phyloP scores from a whole-genome alignment of 2,113 vertebrate genomes.

The Sitta europaea region DNA sequence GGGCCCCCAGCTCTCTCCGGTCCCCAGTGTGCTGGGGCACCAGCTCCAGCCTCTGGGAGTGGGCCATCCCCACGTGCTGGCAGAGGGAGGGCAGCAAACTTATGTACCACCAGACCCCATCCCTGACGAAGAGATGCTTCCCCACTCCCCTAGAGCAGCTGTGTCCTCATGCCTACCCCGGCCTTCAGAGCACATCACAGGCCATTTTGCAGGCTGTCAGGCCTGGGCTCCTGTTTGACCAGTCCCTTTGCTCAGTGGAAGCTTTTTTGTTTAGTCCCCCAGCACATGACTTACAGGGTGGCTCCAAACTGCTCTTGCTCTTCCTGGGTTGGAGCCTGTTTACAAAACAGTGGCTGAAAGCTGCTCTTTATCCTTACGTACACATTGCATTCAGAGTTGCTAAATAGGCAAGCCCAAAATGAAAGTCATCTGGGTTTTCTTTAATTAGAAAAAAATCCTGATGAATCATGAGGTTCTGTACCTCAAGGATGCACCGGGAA shows the following conservation, averaged over 20 bases:
- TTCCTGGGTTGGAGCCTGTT: slow-evolving; percentile 15
- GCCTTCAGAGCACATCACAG: background rate
- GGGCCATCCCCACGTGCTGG: background rate
- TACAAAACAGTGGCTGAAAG: slow-evolving; percentile 27
- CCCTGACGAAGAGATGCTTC: rapidly evolving
- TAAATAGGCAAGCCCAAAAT: slow-evolving; percentile 26
- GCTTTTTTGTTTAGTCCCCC: background rate
- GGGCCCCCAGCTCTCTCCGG: rapidly evolving
- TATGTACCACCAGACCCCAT: rapidly evolving
- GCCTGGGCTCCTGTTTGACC: background rate
- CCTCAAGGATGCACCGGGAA: slow-evolving; percentile 38
- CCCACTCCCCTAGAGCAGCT: rapidly evolving
- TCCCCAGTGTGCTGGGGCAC: rapidly evolving
- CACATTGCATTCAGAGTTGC: background rate
- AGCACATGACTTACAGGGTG: background rate
- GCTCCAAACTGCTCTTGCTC: background rate
- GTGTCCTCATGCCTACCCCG: rapidly evolving
- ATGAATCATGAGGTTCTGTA: slow-evolving; percentile 50
- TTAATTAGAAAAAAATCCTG: slow-evolving; percentile 28
- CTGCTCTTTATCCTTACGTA: background rate
- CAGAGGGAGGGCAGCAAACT: background rate
- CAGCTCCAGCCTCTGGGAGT: rapidly evolving
- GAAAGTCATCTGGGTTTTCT: slow-evolving; percentile 31
- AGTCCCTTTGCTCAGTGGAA: background rate
- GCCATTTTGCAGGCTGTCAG: rapidly evolving